Evolutionary conservation across 92 coral and sea anemone species (phyloP).

Genomic region (Desmophyllum pertusum): DNA sequence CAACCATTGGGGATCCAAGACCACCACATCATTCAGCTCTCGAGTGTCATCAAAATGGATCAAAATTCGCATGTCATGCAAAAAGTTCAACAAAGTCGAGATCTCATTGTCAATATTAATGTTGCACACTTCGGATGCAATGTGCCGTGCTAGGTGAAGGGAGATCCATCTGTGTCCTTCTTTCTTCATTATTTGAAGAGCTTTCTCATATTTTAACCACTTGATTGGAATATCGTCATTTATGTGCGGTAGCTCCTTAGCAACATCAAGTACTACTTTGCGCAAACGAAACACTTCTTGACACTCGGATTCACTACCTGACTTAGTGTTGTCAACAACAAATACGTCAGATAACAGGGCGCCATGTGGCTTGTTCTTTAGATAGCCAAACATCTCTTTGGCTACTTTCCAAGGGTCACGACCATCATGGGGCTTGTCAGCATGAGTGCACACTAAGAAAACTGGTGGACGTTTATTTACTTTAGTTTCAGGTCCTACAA

Average conservation of each 20-base stretch:
- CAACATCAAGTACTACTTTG: constrained; percentile 16
- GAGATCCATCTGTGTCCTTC: constrained; percentile 20
- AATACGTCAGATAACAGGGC: constrained; percentile 30
- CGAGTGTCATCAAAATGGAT: constrained; percentile 54
- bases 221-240: constrained; percentile 38
- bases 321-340: constrained; percentile 65
- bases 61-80: constrained; percentile 59
- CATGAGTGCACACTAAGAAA: constrained; percentile 65
- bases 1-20: constrained; percentile 70
- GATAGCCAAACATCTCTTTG: constrained; percentile 21
- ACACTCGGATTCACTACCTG: constrained; percentile 41
- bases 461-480: constrained; percentile 26
- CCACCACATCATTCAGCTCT: constrained; percentile 25
- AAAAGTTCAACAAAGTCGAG: constrained; percentile 40
- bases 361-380: constrained; percentile 14
- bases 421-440: constrained; percentile 43
- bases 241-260: constrained; percentile 12
- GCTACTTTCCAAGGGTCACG: constrained; percentile 31
- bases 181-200: not conserved
- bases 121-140: constrained; percentile 28
- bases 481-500: not conserved
- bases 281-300: constrained; percentile 29
- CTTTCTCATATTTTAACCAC: constrained; percentile 47
- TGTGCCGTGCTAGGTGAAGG: constrained; percentile 6
- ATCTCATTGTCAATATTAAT: constrained; percentile 17